These are phyloP conservation scores for Alosa sapidissima DNA, from an alignment of 2,797 vertebrate genomes.

Conservation along the genomic window DNA sequence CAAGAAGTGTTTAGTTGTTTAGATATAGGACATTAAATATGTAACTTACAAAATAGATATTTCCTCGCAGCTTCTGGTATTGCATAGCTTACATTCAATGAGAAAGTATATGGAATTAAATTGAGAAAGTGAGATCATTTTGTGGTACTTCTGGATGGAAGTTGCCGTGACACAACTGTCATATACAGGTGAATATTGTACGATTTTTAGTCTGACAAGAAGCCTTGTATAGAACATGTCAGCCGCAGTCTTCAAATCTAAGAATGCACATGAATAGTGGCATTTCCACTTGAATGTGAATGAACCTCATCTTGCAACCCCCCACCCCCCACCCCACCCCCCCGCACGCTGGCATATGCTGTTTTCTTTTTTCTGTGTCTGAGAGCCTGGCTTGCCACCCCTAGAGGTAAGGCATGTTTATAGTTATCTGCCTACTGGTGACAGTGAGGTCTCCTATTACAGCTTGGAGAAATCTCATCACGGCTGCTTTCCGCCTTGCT, in stretches of 20 bases:
- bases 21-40: not conserved
- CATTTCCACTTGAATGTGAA: slow-evolving; percentile 21
- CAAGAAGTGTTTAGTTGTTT: slow-evolving; percentile 21
- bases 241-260: not conserved
- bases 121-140: not conserved
- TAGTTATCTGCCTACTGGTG: slow-evolving; percentile 38
- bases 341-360: not conserved
- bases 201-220: not conserved
- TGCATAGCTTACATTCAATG: not conserved
- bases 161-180: not conserved
- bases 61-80: not conserved
- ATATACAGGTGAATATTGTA: not conserved
- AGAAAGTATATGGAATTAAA: not conserved
- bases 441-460: slow-evolving; percentile 53
- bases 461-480: slow-evolving; percentile 47
- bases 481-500: slow-evolving; percentile 44
- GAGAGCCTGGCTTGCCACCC: not conserved
- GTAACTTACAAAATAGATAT: not conserved
- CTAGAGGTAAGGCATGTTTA: slow-evolving; percentile 21
- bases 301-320: slow-evolving; percentile 34
- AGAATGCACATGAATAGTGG: not conserved
- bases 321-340: slow-evolving; percentile 6
- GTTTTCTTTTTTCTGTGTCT: not conserved
- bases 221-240: not conserved
- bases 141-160: not conserved